Conservation (phyloP, 2,113 vertebrate species). For the Xiphophorus hellerii region DNA sequence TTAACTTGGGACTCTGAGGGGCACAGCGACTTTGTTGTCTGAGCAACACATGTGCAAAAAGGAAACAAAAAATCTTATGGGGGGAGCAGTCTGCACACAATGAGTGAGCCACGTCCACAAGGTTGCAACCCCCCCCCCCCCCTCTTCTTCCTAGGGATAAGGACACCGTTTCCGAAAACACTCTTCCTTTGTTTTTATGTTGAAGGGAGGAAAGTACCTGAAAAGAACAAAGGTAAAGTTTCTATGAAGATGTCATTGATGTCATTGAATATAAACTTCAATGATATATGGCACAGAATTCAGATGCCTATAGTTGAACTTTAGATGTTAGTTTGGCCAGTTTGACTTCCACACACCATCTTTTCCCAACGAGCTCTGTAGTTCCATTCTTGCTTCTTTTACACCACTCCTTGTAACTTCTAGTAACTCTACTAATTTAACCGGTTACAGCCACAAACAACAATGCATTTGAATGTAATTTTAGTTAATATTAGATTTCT, state of each 20-base stretch:
- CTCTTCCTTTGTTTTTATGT: slow-evolving; percentile 18
- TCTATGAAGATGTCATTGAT: not conserved
- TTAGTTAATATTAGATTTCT: too few relatives aligned
- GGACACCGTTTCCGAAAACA: slow-evolving; percentile 45
- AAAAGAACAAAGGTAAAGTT: not conserved
- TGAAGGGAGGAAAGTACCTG: not conserved
- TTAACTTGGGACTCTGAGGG: slow-evolving; percentile 46
- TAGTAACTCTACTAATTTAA: too few relatives aligned
- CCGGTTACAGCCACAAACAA: too few relatives aligned
- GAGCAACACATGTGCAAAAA: slow-evolving; percentile 39
- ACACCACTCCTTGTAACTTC: too few relatives aligned
- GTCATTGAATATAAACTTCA: too few relatives aligned
- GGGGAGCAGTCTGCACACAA: slow-evolving; percentile 21
- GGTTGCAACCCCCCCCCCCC: slow-evolving; percentile 16
- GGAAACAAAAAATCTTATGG: slow-evolving; percentile 34
- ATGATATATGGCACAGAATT: not conserved
- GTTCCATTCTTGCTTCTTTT: too few relatives aligned
- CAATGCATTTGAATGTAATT: too few relatives aligned
- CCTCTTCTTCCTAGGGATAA: slow-evolving; percentile 35
- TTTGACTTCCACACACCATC: not conserved
- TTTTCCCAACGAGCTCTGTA: not conserved
- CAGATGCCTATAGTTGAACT: not conserved
- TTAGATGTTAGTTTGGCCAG: not conserved
- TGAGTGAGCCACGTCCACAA: slow-evolving; percentile 31
- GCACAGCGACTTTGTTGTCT: slow-evolving; percentile 35